These are phyloP conservation scores for Sporophila hypoxantha DNA, from an alignment of 2,113 vertebrate species.

Conservation along the genomic window DNA sequence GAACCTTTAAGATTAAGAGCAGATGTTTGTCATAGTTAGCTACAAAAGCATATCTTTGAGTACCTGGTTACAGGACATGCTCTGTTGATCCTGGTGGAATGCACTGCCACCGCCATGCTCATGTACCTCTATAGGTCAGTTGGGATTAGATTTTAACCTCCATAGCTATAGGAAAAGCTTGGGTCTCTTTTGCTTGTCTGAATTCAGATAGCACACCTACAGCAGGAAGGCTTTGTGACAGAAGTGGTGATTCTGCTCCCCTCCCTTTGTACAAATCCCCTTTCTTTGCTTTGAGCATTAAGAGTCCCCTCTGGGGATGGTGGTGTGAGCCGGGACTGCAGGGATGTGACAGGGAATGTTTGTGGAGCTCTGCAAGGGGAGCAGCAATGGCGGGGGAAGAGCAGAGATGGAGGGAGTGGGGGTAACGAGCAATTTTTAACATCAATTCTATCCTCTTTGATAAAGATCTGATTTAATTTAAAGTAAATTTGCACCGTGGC, in stretches of 20 bases:
- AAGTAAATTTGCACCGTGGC: not conserved
- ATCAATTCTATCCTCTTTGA: not conserved
- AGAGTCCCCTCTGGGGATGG: not conserved
- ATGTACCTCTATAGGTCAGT: not conserved
- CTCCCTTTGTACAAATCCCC: not conserved
- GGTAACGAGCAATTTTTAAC: not conserved
- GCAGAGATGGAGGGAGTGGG: not conserved
- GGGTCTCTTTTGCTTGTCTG: not conserved
- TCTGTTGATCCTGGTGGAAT: not conserved
- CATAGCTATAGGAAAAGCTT: not conserved
- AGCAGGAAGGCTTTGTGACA: not conserved
- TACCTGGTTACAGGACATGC: rapidly evolving
- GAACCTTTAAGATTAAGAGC: not conserved
- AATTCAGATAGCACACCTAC: not conserved
- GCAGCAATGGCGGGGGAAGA: not conserved
- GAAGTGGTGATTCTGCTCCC: not conserved
- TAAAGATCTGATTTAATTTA: conserved; percentile 18
- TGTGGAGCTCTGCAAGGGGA: not conserved
- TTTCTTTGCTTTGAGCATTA: not conserved
- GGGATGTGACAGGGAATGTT: not conserved
- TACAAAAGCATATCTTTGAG: not conserved
- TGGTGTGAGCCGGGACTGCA: not conserved
- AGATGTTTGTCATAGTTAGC: not conserved
- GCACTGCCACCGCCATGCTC: rapidly evolving
- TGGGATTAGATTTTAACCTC: not conserved